Evolutionary conservation across 2,797 vertebrate species (phyloP).

Genomic region (Cichlasoma orientale): DNA sequence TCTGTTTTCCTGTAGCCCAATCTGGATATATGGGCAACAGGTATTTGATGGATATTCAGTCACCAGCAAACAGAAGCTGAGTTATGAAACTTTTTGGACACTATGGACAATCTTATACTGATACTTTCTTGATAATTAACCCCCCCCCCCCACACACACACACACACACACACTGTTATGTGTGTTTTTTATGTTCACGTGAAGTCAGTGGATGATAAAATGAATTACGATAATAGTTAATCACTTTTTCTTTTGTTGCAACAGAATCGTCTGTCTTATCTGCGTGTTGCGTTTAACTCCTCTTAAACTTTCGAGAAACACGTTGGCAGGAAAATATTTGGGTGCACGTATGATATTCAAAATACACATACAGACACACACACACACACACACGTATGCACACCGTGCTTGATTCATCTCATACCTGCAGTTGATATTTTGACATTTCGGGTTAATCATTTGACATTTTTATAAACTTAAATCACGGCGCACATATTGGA

Average conservation of each 20-base stretch:
- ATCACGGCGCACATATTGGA: conserved; percentile 61
- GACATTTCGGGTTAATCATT: conserved; percentile 63
- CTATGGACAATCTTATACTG: neutral
- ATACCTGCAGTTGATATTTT: conserved; percentile 55
- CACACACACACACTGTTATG: neutral
- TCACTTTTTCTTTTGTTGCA: conserved; percentile 8
- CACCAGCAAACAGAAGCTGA: neutral
- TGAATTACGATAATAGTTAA: neutral
- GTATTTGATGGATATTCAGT: neutral
- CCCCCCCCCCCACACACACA: too few species aligned
- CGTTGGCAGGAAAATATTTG: conserved; percentile 23
- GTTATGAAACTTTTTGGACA: neutral
- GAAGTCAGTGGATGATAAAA: neutral
- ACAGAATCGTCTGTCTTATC: neutral
- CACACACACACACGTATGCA: neutral
- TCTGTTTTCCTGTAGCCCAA: neutral
- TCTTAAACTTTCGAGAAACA: conserved; percentile 12
- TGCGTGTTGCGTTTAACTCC: conserved; percentile 8
- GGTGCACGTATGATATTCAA: neutral
- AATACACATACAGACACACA: neutral
- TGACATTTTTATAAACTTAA: conserved; percentile 63
- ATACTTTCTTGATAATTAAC: neutral
- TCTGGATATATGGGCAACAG: neutral
- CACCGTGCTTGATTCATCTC: conserved; percentile 24
- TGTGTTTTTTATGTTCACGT: neutral